phyloP scores from a whole-genome alignment of 1,140 invertebrate species.

The Ceratosolen fusciceps region DNA sequence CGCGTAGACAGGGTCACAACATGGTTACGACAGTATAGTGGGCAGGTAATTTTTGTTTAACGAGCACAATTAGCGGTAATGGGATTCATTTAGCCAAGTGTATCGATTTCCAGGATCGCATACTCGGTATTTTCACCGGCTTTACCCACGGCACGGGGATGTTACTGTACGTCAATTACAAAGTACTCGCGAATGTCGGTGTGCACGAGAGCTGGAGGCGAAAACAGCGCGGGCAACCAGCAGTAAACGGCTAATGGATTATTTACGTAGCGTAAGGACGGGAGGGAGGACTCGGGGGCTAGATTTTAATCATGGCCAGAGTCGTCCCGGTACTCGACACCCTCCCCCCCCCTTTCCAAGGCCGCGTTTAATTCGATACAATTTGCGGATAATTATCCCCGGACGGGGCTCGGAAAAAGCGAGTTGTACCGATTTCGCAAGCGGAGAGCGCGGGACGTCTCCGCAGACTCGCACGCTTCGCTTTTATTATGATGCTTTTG shows the following conservation, averaged over 20 bases:
- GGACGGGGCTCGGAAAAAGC: constrained; percentile 4
- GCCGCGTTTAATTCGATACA: constrained; percentile 39
- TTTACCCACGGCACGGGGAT: constrained; percentile 14
- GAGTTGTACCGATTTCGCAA: constrained; percentile 22
- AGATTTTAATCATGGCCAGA: constrained; percentile 15
- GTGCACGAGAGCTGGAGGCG: neutral
- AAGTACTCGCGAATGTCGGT: neutral
- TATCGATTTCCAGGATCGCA: constrained; percentile 28
- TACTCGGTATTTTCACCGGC: neutral
- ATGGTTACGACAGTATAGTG: constrained; percentile 1
- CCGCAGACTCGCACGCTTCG: neutral
- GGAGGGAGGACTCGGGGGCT: neutral
- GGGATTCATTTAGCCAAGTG: constrained; percentile 14
- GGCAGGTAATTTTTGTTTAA: constrained; percentile 26
- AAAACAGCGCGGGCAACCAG: neutral
- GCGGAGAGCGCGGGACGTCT: neutral
- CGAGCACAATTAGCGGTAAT: constrained; percentile 14
- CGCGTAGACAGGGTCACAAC: too few species aligned
- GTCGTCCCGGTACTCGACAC: neutral
- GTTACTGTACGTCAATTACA: constrained; percentile 6
- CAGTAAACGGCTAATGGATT: neutral
- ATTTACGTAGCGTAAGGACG: too few species aligned
- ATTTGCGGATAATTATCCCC: constrained; percentile 36
- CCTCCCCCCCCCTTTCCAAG: neutral
- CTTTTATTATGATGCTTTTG: neutral